Evolutionary conservation across 1,140 invertebrate species (phyloP).

Genomic region (Pteromalus puparum): DNA sequence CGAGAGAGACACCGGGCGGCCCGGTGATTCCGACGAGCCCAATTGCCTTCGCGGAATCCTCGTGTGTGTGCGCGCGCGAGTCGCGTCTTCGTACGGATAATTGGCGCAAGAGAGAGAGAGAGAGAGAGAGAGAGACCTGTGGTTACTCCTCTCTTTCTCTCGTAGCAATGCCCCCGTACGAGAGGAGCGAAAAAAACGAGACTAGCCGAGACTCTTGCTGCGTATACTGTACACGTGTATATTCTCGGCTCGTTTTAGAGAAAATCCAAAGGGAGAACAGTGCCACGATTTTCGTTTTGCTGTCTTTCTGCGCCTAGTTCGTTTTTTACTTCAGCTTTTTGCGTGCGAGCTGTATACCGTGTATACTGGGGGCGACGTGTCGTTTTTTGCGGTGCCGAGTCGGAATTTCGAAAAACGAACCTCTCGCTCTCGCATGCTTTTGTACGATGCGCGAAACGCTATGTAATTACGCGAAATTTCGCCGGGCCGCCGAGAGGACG

Average conservation of each 20-base stretch:
- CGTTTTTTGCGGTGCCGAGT: background rate
- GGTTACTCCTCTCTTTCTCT: conserved; percentile 27
- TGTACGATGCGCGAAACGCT: background rate
- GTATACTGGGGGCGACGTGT: background rate
- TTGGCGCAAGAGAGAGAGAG: conserved; percentile 40
- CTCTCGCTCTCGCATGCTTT: background rate
- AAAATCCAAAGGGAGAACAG: conserved; percentile 46
- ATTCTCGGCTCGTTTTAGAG: conserved; percentile 32
- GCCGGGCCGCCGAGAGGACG: background rate
- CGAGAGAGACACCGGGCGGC: conserved; percentile 47
- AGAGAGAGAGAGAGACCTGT: conserved; percentile 42
- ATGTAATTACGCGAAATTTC: conserved; percentile 4
- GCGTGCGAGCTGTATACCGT: background rate
- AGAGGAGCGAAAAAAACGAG: conserved; percentile 6
- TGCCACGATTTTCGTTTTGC: conserved; percentile 39
- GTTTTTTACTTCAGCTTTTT: background rate
- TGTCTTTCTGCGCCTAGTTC: background rate
- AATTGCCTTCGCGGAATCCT: conserved; percentile 45
- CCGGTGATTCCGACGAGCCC: conserved; percentile 29
- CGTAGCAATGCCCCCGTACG: conserved; percentile 23
- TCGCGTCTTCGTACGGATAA: conserved; percentile 51
- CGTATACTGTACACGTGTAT: background rate
- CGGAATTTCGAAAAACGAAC: conserved; percentile 21
- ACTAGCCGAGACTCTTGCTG: background rate
- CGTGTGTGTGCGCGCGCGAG: conserved; percentile 11